Percentiles rank a stretch among this genome's conserved stretches.
phyloP scores from a whole-genome alignment of 2,888 invertebrate genomes.

The Harpalus rufipes region DNA sequence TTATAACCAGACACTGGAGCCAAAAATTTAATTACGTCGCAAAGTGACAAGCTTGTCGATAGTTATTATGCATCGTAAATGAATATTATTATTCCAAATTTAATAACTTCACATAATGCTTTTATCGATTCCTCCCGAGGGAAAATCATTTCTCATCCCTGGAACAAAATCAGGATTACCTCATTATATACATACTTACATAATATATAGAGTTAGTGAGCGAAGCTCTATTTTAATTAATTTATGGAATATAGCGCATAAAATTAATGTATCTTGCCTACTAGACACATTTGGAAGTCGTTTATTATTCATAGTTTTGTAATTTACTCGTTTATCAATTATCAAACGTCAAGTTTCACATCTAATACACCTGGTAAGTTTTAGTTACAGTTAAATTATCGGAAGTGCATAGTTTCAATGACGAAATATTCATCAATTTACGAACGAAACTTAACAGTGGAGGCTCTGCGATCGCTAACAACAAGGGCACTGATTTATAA shows the following conservation, averaged over 20 bases:
- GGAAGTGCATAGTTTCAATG: no score
- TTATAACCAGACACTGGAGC: conserved; percentile 3
- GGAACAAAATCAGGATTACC: background rate
- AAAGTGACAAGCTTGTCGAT: conserved; percentile 17
- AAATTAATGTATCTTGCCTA: background rate
- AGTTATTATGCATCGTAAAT: background rate
- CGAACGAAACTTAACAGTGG: no score
- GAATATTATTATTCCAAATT: conserved; percentile 37
- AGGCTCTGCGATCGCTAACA: no score
- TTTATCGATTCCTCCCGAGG: background rate
- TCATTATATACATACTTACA: background rate
- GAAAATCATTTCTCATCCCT: conserved; percentile 10
- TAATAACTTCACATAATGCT: conserved; percentile 38
- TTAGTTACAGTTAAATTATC: background rate
- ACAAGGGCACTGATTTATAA: no score
- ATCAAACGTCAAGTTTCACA: background rate
- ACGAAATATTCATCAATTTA: no score
- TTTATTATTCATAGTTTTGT: background rate
- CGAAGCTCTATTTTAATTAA: background rate
- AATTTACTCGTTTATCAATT: background rate
- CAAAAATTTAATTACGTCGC: conserved; percentile 34
- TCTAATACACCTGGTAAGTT: background rate
- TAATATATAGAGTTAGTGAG: background rate
- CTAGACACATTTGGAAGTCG: background rate
- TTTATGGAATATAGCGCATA: background rate